A percentile compares a stretch with the other conserved stretches of the same genome.
These are phyloP conservation scores for Halictus ligatus DNA, from an alignment of 2,888 invertebrate genomes.

Conservation along the genomic window DNA sequence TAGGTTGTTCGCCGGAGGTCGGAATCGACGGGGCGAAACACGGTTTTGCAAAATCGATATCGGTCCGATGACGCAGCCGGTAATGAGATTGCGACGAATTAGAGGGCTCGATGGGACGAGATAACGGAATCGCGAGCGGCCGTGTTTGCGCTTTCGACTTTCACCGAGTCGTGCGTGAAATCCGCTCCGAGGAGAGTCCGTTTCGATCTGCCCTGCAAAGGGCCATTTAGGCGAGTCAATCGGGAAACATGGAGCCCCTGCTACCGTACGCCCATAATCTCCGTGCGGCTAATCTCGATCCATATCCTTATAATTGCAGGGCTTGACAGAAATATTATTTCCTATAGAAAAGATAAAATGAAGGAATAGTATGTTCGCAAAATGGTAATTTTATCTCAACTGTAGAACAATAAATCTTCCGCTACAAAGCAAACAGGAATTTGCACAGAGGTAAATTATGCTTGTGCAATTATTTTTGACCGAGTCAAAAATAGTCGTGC, in stretches of 20 bases:
- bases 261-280: background rate
- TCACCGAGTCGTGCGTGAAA: background rate
- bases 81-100: slow-evolving; percentile 27
- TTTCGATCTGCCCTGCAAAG: background rate
- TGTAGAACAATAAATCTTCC: no score
- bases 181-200: background rate
- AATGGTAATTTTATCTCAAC: no score
- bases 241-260: background rate
- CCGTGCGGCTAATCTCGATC: background rate
- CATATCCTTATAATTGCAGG: background rate
- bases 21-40: slow-evolving; percentile 5
- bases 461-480: no score
- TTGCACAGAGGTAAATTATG: no score
- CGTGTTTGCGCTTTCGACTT: slow-evolving; percentile 10
- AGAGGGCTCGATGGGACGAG: slow-evolving; percentile 11
- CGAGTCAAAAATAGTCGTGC: no score
- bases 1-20: background rate
- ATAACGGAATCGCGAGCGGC: background rate
- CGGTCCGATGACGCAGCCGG: background rate
- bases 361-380: no score
- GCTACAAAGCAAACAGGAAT: no score
- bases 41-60: background rate
- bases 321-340: no score
- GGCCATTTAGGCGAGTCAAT: slow-evolving; percentile 7
- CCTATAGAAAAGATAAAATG: no score